These are phyloP conservation scores for Lanius ludovicianus DNA, from an alignment of 2,113 vertebrate species.

Conservation along the genomic window DNA sequence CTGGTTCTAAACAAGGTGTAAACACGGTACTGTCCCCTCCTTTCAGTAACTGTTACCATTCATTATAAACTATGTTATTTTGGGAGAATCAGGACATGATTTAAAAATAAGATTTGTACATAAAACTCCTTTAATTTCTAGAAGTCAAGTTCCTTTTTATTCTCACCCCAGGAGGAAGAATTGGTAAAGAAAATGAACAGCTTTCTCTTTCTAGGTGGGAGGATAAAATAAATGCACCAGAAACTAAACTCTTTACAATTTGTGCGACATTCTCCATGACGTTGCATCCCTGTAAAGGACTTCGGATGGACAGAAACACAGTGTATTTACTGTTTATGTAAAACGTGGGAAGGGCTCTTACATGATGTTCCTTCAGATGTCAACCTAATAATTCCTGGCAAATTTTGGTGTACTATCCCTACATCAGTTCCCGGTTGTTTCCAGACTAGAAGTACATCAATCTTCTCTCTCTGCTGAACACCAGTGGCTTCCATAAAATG, in stretches of 20 bases:
- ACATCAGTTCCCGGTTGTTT: background rate
- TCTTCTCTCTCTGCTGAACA: background rate
- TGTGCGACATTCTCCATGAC: background rate
- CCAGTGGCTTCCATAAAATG: background rate
- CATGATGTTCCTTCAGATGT: background rate
- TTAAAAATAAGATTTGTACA: background rate
- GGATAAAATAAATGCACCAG: background rate
- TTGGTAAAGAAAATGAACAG: background rate
- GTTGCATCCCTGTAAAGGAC: background rate
- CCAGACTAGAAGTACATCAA: background rate
- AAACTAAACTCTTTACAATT: background rate
- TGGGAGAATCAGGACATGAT: background rate
- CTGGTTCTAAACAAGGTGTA: background rate
- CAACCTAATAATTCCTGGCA: background rate
- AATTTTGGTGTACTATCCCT: background rate
- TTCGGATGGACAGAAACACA: background rate
- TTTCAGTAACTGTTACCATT: background rate
- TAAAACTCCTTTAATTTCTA: background rate
- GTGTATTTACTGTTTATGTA: background rate
- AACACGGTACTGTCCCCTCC: background rate
- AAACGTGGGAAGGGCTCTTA: background rate
- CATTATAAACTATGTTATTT: background rate
- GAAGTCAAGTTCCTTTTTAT: background rate
- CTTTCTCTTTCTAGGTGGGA: background rate
- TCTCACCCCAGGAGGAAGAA: background rate